Evolutionary conservation across 2,888 invertebrate species (phyloP).

Genomic region (Idaea biselata): DNA sequence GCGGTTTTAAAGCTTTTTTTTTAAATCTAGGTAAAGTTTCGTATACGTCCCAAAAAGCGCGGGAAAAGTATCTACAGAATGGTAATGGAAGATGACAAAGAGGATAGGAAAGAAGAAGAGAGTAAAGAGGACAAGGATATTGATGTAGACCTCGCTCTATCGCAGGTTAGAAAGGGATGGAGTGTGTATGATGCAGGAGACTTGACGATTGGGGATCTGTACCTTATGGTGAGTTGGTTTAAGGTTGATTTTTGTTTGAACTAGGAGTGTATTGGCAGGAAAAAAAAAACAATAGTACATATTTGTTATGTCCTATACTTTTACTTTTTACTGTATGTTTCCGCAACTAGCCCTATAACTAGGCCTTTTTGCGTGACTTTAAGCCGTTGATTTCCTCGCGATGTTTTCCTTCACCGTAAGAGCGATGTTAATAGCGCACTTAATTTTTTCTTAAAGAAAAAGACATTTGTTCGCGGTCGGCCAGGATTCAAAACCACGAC

Average conservation of each 20-base stretch:
- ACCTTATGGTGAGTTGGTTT: constrained; percentile 85
- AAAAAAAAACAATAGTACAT: no score
- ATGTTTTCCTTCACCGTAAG: no score
- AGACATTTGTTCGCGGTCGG: no score
- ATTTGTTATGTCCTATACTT: no score
- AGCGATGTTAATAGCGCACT: no score
- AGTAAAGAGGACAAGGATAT: constrained; percentile 44
- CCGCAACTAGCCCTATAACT: no score
- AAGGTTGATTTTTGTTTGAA: neutral
- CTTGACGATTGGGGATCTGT: constrained; percentile 93
- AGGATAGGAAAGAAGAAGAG: constrained; percentile 37
- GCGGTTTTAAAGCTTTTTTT: neutral
- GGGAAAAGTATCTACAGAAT: constrained; percentile 66
- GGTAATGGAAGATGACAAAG: constrained; percentile 49
- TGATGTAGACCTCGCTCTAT: constrained; percentile 59
- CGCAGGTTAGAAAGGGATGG: constrained; percentile 86
- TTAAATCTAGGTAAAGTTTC: constrained; percentile 61
- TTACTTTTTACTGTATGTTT: no score
- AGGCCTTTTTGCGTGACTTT: no score
- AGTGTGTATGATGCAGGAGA: constrained; percentile 87
- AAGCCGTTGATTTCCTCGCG: no score
- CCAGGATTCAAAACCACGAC: no score
- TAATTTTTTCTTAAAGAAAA: no score
- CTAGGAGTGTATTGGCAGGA: neutral
- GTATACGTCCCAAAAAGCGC: constrained; percentile 65